Percentiles rank a stretch among this genome's conserved stretches.
These are phyloP conservation scores for Heliopora coerulea DNA, from an alignment of 92 coral and sea anemone species.

Conservation along the genomic window DNA sequence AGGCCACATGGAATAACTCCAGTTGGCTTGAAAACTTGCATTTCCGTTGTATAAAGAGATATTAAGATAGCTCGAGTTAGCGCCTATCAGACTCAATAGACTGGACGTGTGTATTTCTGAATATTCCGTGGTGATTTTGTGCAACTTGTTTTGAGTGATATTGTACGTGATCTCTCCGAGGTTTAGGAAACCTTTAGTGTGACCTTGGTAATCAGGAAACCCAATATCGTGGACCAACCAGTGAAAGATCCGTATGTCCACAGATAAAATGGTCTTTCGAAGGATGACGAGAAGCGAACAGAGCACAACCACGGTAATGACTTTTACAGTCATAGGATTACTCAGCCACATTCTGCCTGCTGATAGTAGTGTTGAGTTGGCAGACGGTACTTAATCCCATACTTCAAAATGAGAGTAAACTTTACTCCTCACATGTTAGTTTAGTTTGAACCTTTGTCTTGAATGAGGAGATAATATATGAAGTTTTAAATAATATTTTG, in stretches of 20 bases:
- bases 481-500: too few species aligned
- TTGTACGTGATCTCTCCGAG: conserved; percentile 30
- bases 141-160: conserved; percentile 1
- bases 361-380: too few species aligned
- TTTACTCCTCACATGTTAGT: too few species aligned
- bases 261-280: conserved; percentile 26
- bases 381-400: too few species aligned
- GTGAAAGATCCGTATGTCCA: conserved; percentile 9
- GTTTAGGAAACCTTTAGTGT: conserved; percentile 13
- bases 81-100: background rate
- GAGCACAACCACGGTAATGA: background rate
- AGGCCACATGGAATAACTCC: conserved; percentile 16
- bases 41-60: conserved; percentile 11
- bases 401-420: too few species aligned
- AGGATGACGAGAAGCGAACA: background rate
- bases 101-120: conserved; percentile 5
- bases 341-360: background rate
- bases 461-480: too few species aligned
- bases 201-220: conserved; percentile 18
- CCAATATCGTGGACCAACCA: background rate
- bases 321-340: background rate
- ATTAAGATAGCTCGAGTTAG: background rate
- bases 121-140: conserved; percentile 2
- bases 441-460: too few species aligned
- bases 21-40: conserved; percentile 20